phyloP scores from a whole-genome alignment of 30 jellyfish, hydroid and myxozoan species.

The Turritopsis dohrnii region DNA sequence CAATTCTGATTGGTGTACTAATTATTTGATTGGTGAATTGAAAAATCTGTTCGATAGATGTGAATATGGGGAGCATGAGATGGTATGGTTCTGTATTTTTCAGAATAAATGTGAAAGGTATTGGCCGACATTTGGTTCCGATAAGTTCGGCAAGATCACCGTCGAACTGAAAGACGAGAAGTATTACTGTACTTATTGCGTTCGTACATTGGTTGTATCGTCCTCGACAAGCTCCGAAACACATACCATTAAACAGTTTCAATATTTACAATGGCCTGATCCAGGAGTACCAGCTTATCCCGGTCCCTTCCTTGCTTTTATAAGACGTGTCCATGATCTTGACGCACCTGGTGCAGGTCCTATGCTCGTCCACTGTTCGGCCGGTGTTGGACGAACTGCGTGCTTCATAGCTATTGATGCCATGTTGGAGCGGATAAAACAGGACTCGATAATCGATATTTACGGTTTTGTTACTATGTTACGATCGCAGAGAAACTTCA shows the following conservation, averaged over 20 bases:
- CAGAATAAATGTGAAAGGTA: slow-evolving; percentile 91
- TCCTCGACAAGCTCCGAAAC: slow-evolving; percentile 31
- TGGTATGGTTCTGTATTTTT: background rate
- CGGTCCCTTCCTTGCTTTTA: slow-evolving; percentile 69
- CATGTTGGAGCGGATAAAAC: slow-evolving; percentile 73
- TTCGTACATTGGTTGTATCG: slow-evolving; percentile 75
- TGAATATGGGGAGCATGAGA: no score
- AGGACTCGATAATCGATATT: slow-evolving; percentile 62
- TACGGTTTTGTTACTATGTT: slow-evolving; percentile 75
- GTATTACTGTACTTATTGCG: slow-evolving; percentile 64
- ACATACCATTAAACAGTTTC: slow-evolving; percentile 77
- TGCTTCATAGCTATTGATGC: slow-evolving; percentile 77
- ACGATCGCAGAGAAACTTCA: slow-evolving; percentile 70
- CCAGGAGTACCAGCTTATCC: slow-evolving; percentile 87
- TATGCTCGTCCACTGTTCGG: slow-evolving; percentile 94
- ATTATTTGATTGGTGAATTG: background rate
- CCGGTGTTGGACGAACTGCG: slow-evolving; percentile 98
- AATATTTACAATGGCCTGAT: slow-evolving; percentile 97
- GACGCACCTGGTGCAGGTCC: slow-evolving; percentile 76
- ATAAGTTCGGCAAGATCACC: slow-evolving; percentile 60
- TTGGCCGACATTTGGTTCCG: slow-evolving; percentile 89
- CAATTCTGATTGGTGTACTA: background rate
- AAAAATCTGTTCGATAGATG: no score
- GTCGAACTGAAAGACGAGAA: slow-evolving; percentile 56
- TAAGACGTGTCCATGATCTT: slow-evolving; percentile 58